Evolutionary conservation across 1,140 invertebrate genomes (phyloP), one percentile per base, ranked within the genome.

Genomic region (Diachasmimorpha longicaudata): DNA sequence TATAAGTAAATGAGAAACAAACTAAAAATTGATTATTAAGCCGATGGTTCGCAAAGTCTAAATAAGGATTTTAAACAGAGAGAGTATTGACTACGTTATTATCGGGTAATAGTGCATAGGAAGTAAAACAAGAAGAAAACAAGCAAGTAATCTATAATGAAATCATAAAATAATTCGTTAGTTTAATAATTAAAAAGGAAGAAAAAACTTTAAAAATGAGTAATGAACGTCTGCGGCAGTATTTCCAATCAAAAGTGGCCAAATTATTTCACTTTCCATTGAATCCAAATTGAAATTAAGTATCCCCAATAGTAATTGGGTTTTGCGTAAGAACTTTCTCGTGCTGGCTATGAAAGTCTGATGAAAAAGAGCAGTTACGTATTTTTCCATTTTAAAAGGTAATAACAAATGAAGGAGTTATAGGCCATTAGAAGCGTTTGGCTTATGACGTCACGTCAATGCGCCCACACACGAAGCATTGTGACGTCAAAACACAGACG

Each of bases 1-100:
- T 70, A 70, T 46, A 48, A 70, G 42, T 55, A 36, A 70, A 75
- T n/a, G 16, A 75, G 8, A n/a, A 46, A 16, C 6, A 46, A 39
- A 70, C 44, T 70, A 46, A 37, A 44, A 37, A 67, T 39, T 48
- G 39, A 68, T 55, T 69, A 16, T 11, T 42, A 37, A 67, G 36
- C 58, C 58, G 5, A 63, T 63, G 78, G 63, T 78, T 83, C 84
- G 84, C 84, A 82, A 85, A 85, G 84, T 84, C 80, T 83, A 74
- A 76, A 66, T 76, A 76, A 76, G 70, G 36, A 71, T 72, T 70
- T 42, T 52, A 48, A 76, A 66, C 71, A 55, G 52, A 48, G 69
- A 48, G 66, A 76, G 44, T 72, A 76, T 72, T 69, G 58, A 76
- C 75, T 72, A 71, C 39, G 36, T 76, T 76, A 52, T 52, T 63